Conservation (phyloP, 2,888 invertebrate species). For the Bedellia somnulentella region DNA sequence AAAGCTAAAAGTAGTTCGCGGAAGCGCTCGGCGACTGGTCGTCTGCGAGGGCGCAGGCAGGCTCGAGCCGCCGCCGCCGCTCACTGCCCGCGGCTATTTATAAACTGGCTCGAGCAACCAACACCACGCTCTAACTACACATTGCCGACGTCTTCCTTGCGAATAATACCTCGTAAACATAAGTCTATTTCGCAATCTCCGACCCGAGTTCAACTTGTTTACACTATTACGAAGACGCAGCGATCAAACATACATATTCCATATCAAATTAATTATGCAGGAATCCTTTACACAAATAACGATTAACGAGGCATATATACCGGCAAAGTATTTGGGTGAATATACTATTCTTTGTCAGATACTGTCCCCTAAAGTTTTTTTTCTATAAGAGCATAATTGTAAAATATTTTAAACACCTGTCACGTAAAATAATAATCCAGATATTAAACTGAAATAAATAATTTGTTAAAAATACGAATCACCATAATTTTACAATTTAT, state of each 20-base stretch:
- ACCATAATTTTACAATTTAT: no score
- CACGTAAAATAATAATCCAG: no score
- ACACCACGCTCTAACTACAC: conserved; percentile 5
- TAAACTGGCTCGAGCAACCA: conserved; percentile 25
- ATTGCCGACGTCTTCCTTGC: background rate
- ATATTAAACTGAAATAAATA: no score
- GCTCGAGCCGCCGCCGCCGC: conserved; percentile 22
- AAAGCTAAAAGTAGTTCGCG: no score
- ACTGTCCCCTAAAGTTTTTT: no score
- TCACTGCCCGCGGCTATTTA: conserved; percentile 39
- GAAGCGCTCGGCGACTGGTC: conserved; percentile 45
- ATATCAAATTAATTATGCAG: background rate
- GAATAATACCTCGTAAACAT: background rate
- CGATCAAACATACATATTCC: no score
- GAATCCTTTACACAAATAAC: conserved; percentile 1
- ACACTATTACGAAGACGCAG: no score
- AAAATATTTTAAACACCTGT: no score
- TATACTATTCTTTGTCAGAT: no score
- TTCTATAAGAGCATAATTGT: no score
- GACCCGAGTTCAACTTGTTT: background rate
- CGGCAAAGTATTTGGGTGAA: no score
- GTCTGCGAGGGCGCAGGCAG: conserved; percentile 32
- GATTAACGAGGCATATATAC: background rate
- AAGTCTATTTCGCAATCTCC: background rate
- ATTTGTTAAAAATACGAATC: no score